These are phyloP conservation scores for Slavum lentiscoides DNA, from an alignment of 2,888 invertebrate species.

Conservation along the genomic window DNA sequence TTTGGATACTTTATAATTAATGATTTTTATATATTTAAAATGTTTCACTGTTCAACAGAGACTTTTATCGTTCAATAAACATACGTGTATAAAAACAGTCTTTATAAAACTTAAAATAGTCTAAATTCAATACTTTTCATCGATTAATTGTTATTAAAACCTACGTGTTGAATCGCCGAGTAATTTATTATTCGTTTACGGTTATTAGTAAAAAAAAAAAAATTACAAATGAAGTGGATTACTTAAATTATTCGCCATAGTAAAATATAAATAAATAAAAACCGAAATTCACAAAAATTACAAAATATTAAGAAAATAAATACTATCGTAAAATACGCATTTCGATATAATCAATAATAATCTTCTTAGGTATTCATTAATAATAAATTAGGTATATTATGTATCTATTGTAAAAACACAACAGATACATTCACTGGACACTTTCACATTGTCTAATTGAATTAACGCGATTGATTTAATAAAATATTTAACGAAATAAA, in stretches of 20 bases:
- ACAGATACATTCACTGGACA: too few relatives aligned
- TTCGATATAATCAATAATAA: neutral
- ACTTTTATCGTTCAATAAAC: neutral
- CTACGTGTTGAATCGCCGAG: neutral
- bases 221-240: neutral
- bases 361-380: too few relatives aligned
- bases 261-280: neutral
- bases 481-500: slow-evolving; percentile 24
- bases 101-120: neutral
- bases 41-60: neutral
- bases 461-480: neutral
- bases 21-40: neutral
- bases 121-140: slow-evolving; percentile 12
- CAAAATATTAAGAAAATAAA: neutral
- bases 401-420: too few relatives aligned
- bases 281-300: slow-evolving; percentile 1
- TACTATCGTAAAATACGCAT: neutral
- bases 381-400: too few relatives aligned
- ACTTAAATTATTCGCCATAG: neutral
- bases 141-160: neutral
- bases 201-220: neutral
- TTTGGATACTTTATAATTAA: too few relatives aligned
- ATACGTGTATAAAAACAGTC: slow-evolving; percentile 25
- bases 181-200: neutral
- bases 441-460: neutral